Conservation (phyloP, 2,797 vertebrate species). For the Mycteria americana region DNA sequence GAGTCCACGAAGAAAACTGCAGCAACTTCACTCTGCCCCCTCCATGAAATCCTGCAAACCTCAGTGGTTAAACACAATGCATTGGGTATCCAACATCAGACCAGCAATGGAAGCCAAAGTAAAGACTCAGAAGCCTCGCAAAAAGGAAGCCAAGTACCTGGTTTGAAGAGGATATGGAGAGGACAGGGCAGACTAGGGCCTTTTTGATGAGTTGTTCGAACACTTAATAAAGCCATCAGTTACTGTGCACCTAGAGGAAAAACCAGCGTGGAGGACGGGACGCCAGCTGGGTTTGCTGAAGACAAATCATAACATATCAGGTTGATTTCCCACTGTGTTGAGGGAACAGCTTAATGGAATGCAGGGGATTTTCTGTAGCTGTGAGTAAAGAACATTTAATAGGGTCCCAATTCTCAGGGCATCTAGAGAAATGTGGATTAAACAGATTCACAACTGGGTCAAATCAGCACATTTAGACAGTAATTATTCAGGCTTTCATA, state of each 20-base stretch:
- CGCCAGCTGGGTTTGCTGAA: slow-evolving; percentile 21
- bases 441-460: slow-evolving; percentile 64
- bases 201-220: neutral
- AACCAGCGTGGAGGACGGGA: neutral
- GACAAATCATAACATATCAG: slow-evolving; percentile 30
- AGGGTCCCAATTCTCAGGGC: slow-evolving; percentile 65
- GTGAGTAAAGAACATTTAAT: slow-evolving; percentile 64
- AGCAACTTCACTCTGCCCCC: neutral
- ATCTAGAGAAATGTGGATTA: slow-evolving; percentile 65
- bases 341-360: slow-evolving; percentile 51
- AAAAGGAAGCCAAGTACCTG: neutral
- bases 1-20: neutral
- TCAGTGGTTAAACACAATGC: neutral
- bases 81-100: neutral
- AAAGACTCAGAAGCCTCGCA: neutral
- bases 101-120: neutral
- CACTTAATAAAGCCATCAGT: slow-evolving; percentile 37
- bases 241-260: neutral
- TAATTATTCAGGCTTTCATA: slow-evolving; percentile 54
- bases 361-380: slow-evolving; percentile 57
- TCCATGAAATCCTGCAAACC: neutral
- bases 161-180: neutral
- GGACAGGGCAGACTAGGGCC: neutral
- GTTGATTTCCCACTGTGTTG: slow-evolving; percentile 5
- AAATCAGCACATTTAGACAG: slow-evolving; percentile 55